Evolutionary conservation across 2,797 vertebrate species (phyloP), one percentile per base, ranked within the genome.

Genomic region (Tragopan temminckii): DNA sequence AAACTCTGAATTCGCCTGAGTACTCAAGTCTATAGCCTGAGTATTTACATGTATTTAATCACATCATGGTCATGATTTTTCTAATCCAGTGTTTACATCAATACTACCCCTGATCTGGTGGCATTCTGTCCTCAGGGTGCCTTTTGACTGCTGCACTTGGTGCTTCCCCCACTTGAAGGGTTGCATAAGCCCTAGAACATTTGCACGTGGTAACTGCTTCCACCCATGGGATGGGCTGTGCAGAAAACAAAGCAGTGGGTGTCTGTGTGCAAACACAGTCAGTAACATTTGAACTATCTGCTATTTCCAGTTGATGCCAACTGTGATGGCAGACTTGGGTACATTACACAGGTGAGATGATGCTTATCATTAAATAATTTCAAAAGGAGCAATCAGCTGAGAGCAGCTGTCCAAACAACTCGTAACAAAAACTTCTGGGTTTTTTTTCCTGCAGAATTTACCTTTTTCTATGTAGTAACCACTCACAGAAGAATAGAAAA

Each of bases 401-500:
- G 4, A 89, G 45, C 40, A 71, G 43, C 38, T 89, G 55, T 55
- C 82, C 40, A n/a, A 6, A 13, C 19, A 85, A 80, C 23, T 66
- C 38, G 40, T 8, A 80, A 43, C 4, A 80, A 80, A 58, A 16
- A 19, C 8, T 24, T 24, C 12, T 48, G 23, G 5, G 9, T 9
- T 53, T 18, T 20, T 58, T 59, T 59, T 75, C 77, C 45, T 36
- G 0, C 23, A 78, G 50, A 9, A 77, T 2, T 68, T 53, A 89
- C 29, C 18, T 64, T 86, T 55, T 46, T 55, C 64, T 89, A 2
- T 62, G 11, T 23, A 52, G 57, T 20, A 88, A 8, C 25, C 15
- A 40, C 14, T 43, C 40, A 67, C 13, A 45, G 52, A 87, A 75
- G 11, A 94, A 52, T 36, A 90, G 1, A 78, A 85, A 92, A 86